Percentiles rank a stretch among this genome's conserved stretches.
phyloP scores from a whole-genome alignment of 2,113 vertebrate genomes.

The Raja brachyura region DNA sequence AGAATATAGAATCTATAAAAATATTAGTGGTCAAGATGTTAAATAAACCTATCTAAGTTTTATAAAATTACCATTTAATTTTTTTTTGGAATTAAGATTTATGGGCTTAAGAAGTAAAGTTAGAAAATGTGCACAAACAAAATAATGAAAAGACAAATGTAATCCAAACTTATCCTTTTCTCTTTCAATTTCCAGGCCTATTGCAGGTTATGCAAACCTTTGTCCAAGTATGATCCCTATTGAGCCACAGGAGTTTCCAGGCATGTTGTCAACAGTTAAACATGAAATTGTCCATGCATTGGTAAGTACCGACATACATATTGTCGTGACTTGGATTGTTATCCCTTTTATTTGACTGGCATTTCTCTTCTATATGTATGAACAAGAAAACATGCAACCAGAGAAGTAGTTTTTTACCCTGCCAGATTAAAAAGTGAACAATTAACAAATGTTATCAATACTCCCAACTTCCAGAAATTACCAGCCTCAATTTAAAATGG shows the following conservation, averaged over 20 bases:
- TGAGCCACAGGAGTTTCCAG: slow-evolving; percentile 83
- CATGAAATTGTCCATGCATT: slow-evolving; percentile 94
- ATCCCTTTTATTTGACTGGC: neutral
- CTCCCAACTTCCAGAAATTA: neutral
- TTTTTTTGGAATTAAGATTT: neutral
- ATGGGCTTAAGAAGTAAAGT: neutral
- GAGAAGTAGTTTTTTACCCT: neutral
- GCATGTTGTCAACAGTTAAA: slow-evolving; percentile 94
- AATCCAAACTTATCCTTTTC: slow-evolving; percentile 31
- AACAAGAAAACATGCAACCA: neutral
- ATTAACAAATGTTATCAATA: neutral
- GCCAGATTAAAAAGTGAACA: neutral
- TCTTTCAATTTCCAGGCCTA: slow-evolving; percentile 59
- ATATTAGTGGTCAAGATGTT: neutral
- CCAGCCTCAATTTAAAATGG: neutral
- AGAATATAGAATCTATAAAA: neutral
- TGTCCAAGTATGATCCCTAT: slow-evolving; percentile 94
- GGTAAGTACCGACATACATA: slow-evolving; percentile 56
- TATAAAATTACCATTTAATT: neutral
- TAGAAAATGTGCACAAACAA: neutral
- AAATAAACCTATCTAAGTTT: neutral
- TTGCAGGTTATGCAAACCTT: slow-evolving; percentile 94
- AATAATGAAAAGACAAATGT: neutral
- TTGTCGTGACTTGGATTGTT: neutral
- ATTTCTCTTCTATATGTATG: neutral